These are phyloP conservation scores for Daubentonia madagascariensis DNA, from an alignment of 2,113 vertebrate genomes.

Conservation along the genomic window DNA sequence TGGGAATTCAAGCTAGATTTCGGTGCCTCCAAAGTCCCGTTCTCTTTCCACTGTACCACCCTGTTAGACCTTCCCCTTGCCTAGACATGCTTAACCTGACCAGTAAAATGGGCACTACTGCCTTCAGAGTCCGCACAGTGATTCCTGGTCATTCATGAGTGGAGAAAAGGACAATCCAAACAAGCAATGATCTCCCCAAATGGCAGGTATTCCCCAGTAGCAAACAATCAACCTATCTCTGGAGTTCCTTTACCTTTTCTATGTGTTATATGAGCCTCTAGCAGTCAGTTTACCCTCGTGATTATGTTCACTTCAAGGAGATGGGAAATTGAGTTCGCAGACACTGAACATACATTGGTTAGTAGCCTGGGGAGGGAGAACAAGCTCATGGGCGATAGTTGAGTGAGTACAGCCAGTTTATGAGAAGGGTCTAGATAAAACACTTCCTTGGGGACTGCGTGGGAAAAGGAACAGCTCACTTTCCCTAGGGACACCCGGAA, in stretches of 20 bases:
- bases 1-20: neutral
- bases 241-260: neutral
- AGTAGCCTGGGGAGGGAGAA: neutral
- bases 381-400: neutral
- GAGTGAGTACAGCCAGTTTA: neutral
- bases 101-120: neutral
- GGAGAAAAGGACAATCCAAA: neutral
- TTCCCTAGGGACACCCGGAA: neutral
- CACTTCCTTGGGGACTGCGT: neutral
- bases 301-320: slow-evolving; percentile 25
- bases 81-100: neutral
- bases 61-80: neutral
- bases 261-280: neutral
- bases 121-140: neutral
- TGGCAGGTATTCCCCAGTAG: neutral
- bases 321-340: neutral
- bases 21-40: neutral
- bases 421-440: neutral
- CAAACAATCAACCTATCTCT: neutral
- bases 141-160: neutral
- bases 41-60: neutral
- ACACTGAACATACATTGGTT: neutral
- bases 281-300: neutral
- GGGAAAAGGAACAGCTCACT: neutral
- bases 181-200: neutral